A percentile compares a stretch with the other conserved stretches of the same genome.
These are phyloP conservation scores for Microchirus variegatus DNA, from an alignment of 2,797 vertebrate species.

Conservation along the genomic window DNA sequence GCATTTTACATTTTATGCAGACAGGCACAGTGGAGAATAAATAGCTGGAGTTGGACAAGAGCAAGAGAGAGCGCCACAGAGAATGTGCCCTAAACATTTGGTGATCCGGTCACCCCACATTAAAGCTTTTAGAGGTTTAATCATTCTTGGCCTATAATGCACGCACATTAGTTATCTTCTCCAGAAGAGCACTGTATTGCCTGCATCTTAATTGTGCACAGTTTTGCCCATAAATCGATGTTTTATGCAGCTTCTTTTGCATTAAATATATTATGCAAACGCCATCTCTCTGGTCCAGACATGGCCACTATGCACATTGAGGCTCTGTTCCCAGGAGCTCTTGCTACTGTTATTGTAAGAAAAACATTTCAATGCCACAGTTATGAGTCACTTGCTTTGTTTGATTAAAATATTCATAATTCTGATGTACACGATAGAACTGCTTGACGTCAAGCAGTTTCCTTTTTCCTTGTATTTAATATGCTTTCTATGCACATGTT, in stretches of 20 bases:
- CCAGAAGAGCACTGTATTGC: neutral
- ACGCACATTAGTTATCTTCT: neutral
- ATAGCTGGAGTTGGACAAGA: no score
- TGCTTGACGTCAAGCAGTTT: neutral
- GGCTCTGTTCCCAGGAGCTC: neutral
- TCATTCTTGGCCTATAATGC: neutral
- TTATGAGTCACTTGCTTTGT: neutral
- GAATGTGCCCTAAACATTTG: neutral
- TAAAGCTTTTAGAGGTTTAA: neutral
- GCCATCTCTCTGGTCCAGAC: neutral
- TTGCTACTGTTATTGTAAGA: no score
- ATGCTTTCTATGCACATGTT: neutral
- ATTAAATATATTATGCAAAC: neutral
- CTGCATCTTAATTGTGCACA: neutral
- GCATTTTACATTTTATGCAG: no score
- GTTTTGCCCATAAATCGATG: neutral
- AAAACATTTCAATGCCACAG: neutral
- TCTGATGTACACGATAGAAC: neutral
- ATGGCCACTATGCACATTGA: neutral
- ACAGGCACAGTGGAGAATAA: no score
- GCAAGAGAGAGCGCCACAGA: no score
- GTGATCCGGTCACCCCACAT: no score
- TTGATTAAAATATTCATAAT: neutral
- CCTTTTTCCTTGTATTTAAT: constrained; percentile 2
- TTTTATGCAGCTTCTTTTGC: neutral